Conservation (phyloP, 2,113 vertebrate genomes). For the Emydura subglobosa region DNA sequence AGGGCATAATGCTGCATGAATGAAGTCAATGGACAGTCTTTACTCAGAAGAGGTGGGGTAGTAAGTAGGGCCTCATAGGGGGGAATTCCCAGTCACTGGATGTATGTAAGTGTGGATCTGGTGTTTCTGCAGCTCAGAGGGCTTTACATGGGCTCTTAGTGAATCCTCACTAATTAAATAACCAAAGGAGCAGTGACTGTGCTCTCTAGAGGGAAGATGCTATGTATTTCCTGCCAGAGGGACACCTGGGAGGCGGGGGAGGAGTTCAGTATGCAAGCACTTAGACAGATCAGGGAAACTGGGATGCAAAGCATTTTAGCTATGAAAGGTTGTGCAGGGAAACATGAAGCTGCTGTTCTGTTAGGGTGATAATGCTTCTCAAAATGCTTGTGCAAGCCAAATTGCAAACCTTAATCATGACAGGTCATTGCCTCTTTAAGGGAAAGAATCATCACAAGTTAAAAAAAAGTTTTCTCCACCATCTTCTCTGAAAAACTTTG, state of each 20-base stretch:
- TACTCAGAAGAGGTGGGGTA: not conserved
- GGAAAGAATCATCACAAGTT: constrained; percentile 70
- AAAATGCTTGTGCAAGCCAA: constrained; percentile 47
- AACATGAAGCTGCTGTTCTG: constrained; percentile 70
- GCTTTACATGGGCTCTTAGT: constrained; percentile 37
- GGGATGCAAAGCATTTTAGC: constrained; percentile 74
- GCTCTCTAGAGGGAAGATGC: constrained; percentile 61
- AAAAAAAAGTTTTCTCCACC: not conserved
- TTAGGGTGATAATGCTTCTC: constrained; percentile 37
- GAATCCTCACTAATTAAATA: constrained; percentile 67
- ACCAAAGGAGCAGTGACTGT: constrained; percentile 73
- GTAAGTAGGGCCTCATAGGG: not conserved
- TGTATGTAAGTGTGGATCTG: not conserved
- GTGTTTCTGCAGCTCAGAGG: constrained; percentile 47
- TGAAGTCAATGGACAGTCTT: not conserved
- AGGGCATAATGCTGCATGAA: rapidly evolving
- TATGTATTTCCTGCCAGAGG: constrained; percentile 69
- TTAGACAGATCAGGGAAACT: constrained; percentile 73
- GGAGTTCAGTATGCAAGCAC: constrained; percentile 69
- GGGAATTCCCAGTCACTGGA: not conserved
- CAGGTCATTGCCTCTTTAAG: constrained; percentile 57
- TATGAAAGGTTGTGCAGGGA: constrained; percentile 68
- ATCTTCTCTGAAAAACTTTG: constrained; percentile 54
- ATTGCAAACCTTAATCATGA: constrained; percentile 24
- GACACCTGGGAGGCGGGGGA: constrained; percentile 73